phyloP scores from a whole-genome alignment of 2,797 vertebrate genomes.

The Manis pentadactyla region DNA sequence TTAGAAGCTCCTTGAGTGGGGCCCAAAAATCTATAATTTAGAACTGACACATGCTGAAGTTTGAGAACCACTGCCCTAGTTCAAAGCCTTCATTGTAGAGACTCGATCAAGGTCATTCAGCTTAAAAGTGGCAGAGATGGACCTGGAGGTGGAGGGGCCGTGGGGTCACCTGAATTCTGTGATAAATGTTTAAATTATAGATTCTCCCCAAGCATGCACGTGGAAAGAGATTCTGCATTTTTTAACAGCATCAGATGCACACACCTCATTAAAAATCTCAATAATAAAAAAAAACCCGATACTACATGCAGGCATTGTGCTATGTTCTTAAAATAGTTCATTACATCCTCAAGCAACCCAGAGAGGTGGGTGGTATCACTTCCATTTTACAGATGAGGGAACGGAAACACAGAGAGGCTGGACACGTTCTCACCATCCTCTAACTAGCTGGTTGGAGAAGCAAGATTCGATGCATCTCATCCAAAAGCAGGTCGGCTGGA shows the following conservation, averaged over 20 bases:
- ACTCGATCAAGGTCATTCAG: neutral
- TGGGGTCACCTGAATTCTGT: neutral
- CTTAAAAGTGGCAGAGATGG: neutral
- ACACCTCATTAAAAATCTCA: neutral
- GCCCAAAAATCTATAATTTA: neutral
- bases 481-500: accelerated
- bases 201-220: neutral
- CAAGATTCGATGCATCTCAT: neutral
- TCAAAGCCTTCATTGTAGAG: no score
- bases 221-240: neutral
- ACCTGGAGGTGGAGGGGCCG: neutral
- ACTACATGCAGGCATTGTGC: accelerated
- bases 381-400: neutral
- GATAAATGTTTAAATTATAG: neutral
- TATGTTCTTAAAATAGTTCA: accelerated
- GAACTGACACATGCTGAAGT: neutral
- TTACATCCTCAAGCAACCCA: neutral
- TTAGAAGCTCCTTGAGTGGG: neutral
- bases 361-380: accelerated
- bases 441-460: accelerated
- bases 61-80: neutral
- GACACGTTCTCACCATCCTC: accelerated
- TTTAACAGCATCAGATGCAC: neutral
- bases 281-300: neutral
- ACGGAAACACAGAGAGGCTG: accelerated